Percentiles rank a stretch among this genome's conserved stretches.
phyloP scores from a whole-genome alignment of 2,797 vertebrate genomes.

The Micromesistius poutassou region DNA sequence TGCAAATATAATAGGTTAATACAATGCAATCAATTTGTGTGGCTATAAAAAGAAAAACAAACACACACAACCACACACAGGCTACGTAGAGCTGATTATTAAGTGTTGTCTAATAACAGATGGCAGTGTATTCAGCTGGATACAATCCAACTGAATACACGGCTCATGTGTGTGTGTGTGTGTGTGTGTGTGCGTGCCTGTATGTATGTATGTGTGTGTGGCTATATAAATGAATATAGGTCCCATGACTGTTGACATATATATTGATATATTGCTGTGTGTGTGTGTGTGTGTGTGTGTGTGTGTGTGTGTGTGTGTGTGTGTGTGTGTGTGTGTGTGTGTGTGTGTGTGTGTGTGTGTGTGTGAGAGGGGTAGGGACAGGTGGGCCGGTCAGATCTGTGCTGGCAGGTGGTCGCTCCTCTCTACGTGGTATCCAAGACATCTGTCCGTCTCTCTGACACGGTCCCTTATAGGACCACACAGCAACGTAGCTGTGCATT shows the following conservation, averaged over 20 bases:
- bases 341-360: conserved; percentile 14
- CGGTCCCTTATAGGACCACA: background rate
- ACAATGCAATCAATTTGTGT: background rate
- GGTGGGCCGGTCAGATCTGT: conserved; percentile 28
- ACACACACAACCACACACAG: conserved; percentile 29
- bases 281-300: conserved; percentile 13
- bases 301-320: conserved; percentile 12
- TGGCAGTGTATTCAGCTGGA: conserved; percentile 49
- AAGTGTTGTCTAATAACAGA: conserved; percentile 62
- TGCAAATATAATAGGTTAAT: background rate
- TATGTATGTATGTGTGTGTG: conserved; percentile 7
- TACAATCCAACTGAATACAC: conserved; percentile 49
- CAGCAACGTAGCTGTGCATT: background rate
- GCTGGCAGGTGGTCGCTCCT: conserved; percentile 26
- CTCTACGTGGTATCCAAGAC: conserved; percentile 38
- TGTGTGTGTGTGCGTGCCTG: conserved; percentile 4
- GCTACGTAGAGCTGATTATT: conserved; percentile 39
- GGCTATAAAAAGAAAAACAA: background rate
- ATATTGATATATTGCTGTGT: background rate
- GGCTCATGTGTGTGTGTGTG: background rate
- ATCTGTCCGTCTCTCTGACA: conserved; percentile 12
- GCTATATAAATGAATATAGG: conserved; percentile 28
- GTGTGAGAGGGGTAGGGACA: background rate
- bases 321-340: conserved; percentile 13
- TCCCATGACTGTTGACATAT: background rate